These are phyloP conservation scores for Heliconius ismenius DNA, from an alignment of 2,888 invertebrate species.

Conservation along the genomic window DNA sequence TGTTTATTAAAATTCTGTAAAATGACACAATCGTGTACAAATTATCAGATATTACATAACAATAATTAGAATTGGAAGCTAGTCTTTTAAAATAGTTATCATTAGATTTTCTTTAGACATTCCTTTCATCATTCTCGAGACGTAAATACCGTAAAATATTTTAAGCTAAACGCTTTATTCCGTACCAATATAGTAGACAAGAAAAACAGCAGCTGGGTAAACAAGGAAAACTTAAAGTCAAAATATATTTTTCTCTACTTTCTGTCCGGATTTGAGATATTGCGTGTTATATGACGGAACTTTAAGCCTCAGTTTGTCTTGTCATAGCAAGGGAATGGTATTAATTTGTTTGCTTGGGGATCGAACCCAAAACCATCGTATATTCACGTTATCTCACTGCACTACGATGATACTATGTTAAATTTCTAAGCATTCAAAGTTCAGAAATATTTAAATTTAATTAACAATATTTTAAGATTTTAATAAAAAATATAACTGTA, in stretches of 20 bases:
- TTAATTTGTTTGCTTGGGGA: no score
- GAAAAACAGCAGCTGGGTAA: no score
- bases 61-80: constrained; percentile 4
- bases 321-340: not conserved
- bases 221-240: not conserved
- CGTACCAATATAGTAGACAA: no score
- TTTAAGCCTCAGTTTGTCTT: not conserved
- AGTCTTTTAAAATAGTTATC: not conserved
- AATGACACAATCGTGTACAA: constrained; percentile 3
- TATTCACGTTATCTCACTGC: no score
- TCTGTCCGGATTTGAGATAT: not conserved
- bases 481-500: not conserved
- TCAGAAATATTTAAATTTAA: not conserved
- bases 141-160: no score
- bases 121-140: no score
- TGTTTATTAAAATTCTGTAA: constrained; percentile 23
- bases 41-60: constrained; percentile 1
- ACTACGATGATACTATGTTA: not conserved
- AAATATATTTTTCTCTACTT: not conserved
- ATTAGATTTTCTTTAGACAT: no score
- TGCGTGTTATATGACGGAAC: no score
- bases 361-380: no score
- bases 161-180: no score
- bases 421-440: not conserved
- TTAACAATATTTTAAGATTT: not conserved